Evolutionary conservation across 2,888 invertebrate genomes (phyloP), one percentile per base, ranked within the genome.

Genomic region (Drosophila maculinotata): DNA sequence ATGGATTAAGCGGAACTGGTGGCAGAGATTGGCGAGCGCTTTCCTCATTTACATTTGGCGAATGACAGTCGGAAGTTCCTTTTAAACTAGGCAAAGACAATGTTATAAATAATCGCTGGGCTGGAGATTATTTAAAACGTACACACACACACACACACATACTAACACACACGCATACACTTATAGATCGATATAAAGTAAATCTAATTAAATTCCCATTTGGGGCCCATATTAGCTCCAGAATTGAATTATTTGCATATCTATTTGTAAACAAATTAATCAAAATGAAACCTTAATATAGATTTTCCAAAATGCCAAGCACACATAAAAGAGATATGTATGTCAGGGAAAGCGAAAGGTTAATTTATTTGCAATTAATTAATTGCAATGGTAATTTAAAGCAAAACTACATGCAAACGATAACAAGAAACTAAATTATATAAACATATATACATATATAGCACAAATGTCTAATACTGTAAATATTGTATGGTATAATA

Each of bases 31-130:
- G 63, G 76, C 76, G 74, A 67, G 66, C 60, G 70, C 44, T 67
- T 62, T 69, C 52, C 62, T 76, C 63, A 60, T 65, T 60, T 62
- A 49, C 52, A 56, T 63, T 60, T 65, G 47, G 45, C 36, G 63
- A 60, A 51, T 62, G 48, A 76, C 73, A 67, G 73, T 64, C 78
- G 84, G 81, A 80, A 80, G 84, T 80, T 84, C 84, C 79, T 84
- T 58, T 76, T 59, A 76, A 75, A 76, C 71, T 81, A 79, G 64
- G 48, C 71, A 71, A 76, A 59, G 47, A 57, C 57, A 70, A 76
- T 73, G 72, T 86, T 79, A 69, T 47, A 77, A 79, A 84, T 83
- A 83, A 83, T 83, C 87, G 56, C 81, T 69, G 83, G 83, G 83
- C 83, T 83, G 83, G 83, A 67, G 83, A 79, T 83, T 83, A 86